Evolutionary conservation across 2,888 invertebrate species (phyloP), one percentile per base, ranked within the genome.

Genomic region (Platynereis dumerilii): DNA sequence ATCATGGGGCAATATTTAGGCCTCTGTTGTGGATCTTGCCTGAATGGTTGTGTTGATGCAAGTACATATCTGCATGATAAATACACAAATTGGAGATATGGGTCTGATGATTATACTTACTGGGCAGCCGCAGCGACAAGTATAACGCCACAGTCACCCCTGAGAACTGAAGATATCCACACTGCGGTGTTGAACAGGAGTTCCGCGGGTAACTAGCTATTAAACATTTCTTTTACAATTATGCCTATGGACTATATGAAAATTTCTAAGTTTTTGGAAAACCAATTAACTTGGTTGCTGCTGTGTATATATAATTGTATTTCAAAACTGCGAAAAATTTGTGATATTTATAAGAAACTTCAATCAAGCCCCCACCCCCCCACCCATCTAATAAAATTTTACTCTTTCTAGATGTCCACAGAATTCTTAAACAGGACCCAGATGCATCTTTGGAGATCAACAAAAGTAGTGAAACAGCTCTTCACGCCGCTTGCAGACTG

Each of bases 401-500:
- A 17, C 17, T 42, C 42, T 17, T 42, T 5, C 22, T 12, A 22
- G n/a, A 48, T n/a, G 48, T 48, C 20, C 5, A 48, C 3, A 5
- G 62, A 7, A 56, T 62, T 20, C 24, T 57, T 0, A 20, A 45
- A n/a, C 56, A 62, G 22, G 55, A 62, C 17, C 56, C 56, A 10
- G 28, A 42, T 2, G 39, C 62, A 12, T 39, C 24, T 2, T 17
- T 29, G 12, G 57, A 44, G 26, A 45, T 62, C 17, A 62, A 62
- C 48, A 45, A n/a, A 24, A 39, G 42, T 45, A 44, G 57, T 5
- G 62, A 62, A 26, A 62, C 56, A 17, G 56, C 62, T n/a, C 34
- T 62, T 15, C 62, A 62, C 27, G 20, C 52, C 2, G 62, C 62
- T 28, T 62, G 62, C 39, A 55, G 56, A 24, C 45, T 62, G 10